phyloP scores from a whole-genome alignment of 2,888 invertebrate species.

The Eristalinus sepulchralis region DNA sequence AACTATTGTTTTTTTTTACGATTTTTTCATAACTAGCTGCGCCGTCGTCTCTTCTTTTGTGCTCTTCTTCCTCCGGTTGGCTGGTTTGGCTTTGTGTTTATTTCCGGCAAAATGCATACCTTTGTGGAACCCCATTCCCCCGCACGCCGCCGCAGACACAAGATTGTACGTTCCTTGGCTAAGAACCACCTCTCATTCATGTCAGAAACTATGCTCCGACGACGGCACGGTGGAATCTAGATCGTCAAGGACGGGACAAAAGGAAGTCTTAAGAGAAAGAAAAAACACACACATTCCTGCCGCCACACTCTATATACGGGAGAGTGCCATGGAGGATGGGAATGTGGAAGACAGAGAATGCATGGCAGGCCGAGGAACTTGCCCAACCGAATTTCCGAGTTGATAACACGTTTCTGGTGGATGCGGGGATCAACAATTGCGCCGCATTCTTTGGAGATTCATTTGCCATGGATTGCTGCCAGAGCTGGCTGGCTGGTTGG shows the following conservation, averaged over 20 bases:
- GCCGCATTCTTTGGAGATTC: slow-evolving; percentile 17
- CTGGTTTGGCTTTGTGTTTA: slow-evolving; percentile 1
- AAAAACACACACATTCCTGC: slow-evolving; percentile 3
- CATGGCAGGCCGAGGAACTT: slow-evolving; percentile 25
- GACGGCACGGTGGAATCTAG: slow-evolving; percentile 46
- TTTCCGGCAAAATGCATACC: slow-evolving; percentile 22
- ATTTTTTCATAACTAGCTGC: background rate
- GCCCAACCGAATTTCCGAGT: slow-evolving; percentile 56
- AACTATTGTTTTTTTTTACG: background rate
- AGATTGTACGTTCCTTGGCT: background rate
- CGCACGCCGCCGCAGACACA: background rate
- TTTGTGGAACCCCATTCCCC: background rate
- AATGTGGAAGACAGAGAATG: background rate
- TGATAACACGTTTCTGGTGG: slow-evolving; percentile 51
- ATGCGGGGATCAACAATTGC: slow-evolving; percentile 33
- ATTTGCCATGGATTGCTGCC: background rate
- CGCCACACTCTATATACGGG: background rate
- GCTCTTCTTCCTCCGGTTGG: background rate
- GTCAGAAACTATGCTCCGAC: slow-evolving; percentile 19
- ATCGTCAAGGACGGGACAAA: slow-evolving; percentile 67
- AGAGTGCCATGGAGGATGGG: background rate
- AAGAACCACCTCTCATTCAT: slow-evolving; percentile 34
- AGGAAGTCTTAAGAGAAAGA: slow-evolving; percentile 29
- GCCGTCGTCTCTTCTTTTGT: background rate
- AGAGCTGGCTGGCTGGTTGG: background rate